Conservation (phyloP, 1,140 invertebrate species). For the Himalopsyche phryganea region DNA sequence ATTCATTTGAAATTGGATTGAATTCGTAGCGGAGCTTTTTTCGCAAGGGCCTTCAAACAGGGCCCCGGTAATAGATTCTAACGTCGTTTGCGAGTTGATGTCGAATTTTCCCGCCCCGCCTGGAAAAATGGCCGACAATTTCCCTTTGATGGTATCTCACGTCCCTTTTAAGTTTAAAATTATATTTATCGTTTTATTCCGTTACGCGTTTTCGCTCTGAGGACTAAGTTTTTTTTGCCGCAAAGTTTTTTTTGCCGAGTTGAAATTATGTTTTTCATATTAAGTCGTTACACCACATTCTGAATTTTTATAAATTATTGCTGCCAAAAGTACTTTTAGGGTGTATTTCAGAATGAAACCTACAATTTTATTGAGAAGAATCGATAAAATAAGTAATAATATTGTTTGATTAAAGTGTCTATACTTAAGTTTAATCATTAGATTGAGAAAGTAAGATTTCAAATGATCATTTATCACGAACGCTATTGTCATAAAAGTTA, state of each 20-base stretch:
- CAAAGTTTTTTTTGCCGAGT: slow-evolving; percentile 16
- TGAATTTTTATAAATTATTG: too few species aligned
- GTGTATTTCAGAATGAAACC: too few species aligned
- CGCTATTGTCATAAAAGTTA: too few species aligned
- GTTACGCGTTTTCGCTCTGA: slow-evolving; percentile 30
- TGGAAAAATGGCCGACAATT: slow-evolving; percentile 31
- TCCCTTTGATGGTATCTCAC: slow-evolving; percentile 31
- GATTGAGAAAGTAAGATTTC: too few species aligned
- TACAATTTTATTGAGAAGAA: too few species aligned
- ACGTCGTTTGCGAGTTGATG: slow-evolving; percentile 31
- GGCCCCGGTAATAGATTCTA: slow-evolving; percentile 33
- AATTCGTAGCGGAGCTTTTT: neutral
- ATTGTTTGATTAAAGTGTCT: too few species aligned
- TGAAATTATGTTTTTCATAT: neutral
- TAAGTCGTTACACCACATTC: neutral
- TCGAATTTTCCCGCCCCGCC: slow-evolving; percentile 31
- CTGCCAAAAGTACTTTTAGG: too few species aligned
- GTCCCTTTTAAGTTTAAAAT: slow-evolving; percentile 34
- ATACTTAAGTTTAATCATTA: too few species aligned
- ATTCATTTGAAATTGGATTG: slow-evolving; percentile 15
- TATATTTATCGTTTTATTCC: slow-evolving; percentile 35
- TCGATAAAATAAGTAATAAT: too few species aligned
- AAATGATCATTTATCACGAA: too few species aligned
- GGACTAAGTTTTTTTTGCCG: slow-evolving; percentile 32
- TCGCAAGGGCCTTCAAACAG: slow-evolving; percentile 20